phyloP scores from a whole-genome alignment of 2,113 vertebrate genomes.

The Prunella himalayana region DNA sequence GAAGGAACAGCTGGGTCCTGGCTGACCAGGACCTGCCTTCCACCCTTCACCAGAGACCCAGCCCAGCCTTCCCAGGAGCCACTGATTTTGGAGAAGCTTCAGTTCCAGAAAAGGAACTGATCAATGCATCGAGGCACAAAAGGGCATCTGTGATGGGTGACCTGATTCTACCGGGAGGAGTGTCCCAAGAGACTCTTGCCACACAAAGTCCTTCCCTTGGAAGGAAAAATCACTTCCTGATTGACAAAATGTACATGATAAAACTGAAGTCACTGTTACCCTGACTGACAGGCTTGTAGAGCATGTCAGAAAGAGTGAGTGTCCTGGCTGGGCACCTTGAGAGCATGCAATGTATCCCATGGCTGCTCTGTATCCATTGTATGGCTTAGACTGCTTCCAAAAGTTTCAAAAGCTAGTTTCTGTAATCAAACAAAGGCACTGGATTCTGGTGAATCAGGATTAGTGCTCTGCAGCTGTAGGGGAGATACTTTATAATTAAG shows the following conservation, averaged over 20 bases:
- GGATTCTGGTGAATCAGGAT: conserved; percentile 29
- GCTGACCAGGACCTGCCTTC: neutral
- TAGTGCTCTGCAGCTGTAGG: conserved; percentile 40
- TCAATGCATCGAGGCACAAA: neutral
- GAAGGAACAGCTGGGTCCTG: neutral
- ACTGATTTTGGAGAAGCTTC: neutral
- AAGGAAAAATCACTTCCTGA: neutral
- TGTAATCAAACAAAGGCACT: conserved; percentile 1
- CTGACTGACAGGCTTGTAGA: neutral
- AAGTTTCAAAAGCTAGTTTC: neutral
- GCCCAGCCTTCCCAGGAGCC: neutral
- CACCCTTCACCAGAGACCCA: neutral
- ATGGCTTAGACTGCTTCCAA: neutral
- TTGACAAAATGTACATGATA: neutral
- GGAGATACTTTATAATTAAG: conserved; percentile 59
- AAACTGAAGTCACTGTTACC: neutral
- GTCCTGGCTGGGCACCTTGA: neutral
- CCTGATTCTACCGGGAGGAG: neutral
- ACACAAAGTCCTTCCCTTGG: neutral
- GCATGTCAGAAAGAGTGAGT: neutral
- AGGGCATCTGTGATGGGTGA: rapidly evolving
- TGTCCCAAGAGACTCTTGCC: neutral
- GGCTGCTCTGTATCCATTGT: neutral
- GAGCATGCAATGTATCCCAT: neutral
- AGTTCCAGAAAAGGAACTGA: neutral